These are phyloP conservation scores for Callithrix jacchus DNA, from an alignment of 2,113 vertebrate species.

Conservation along the genomic window DNA sequence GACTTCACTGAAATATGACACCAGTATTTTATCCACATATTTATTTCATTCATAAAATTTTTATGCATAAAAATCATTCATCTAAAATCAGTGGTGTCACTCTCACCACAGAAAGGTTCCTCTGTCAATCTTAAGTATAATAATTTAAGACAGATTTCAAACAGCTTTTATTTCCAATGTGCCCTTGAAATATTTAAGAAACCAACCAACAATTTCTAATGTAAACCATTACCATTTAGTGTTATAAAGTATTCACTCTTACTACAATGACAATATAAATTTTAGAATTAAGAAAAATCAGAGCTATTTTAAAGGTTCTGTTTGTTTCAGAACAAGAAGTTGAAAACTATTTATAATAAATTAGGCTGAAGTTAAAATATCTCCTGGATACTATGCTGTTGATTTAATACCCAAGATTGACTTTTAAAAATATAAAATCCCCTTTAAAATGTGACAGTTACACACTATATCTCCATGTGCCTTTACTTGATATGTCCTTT, in stretches of 20 bases:
- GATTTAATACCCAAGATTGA: neutral
- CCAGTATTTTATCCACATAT: conserved; percentile 74
- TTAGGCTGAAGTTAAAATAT: conserved; percentile 39
- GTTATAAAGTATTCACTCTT: conserved; percentile 51
- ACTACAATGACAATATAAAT: neutral
- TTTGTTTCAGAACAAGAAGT: conserved; percentile 12
- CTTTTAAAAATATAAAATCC: conserved; percentile 42
- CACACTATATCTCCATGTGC: neutral
- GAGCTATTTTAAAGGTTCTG: conserved; percentile 1
- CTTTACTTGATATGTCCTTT: neutral
- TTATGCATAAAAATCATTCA: conserved; percentile 71
- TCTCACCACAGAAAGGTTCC: conserved; percentile 69
- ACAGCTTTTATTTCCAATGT: conserved; percentile 76
- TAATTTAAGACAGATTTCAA: conserved; percentile 79
- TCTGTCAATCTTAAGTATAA: conserved; percentile 76
- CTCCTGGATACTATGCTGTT: neutral
- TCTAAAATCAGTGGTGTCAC: conserved; percentile 64
- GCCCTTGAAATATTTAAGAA: conserved; percentile 74
- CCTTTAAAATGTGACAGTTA: neutral
- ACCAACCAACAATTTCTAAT: conserved; percentile 70
- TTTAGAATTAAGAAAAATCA: conserved; percentile 19
- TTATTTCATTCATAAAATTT: conserved; percentile 77
- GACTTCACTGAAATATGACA: conserved; percentile 41
- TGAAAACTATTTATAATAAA: conserved; percentile 42
- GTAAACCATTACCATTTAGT: conserved; percentile 73